phyloP scores from a whole-genome alignment of 2,888 invertebrate genomes.

The Coremacera marginata region DNA sequence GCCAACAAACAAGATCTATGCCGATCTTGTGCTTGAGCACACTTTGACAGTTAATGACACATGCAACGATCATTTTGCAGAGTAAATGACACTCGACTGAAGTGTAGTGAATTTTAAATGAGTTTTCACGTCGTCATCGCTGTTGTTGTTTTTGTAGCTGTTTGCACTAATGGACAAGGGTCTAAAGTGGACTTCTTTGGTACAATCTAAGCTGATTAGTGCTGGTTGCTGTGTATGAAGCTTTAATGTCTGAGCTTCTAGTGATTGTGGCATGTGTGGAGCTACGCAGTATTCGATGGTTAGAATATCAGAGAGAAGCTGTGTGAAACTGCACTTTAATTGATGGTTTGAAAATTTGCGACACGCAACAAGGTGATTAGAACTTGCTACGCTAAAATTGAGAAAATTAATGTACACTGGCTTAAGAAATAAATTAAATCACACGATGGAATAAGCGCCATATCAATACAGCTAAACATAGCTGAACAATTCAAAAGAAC shows the following conservation, averaged over 20 bases:
- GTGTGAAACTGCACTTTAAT: not conserved
- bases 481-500: too few relatives aligned
- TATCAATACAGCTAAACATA: too few relatives aligned
- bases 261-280: not conserved
- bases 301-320: not conserved
- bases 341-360: not conserved
- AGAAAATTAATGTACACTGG: too few relatives aligned
- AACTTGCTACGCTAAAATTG: not conserved
- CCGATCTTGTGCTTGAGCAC: not conserved
- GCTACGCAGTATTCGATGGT: not conserved
- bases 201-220: slow-evolving; percentile 1
- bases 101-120: slow-evolving; percentile 42
- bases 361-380: not conserved
- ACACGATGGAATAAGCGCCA: too few relatives aligned
- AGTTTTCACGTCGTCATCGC: not conserved
- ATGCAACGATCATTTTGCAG: slow-evolving; percentile 46
- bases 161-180: slow-evolving; percentile 27
- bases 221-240: not conserved
- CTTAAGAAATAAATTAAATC: too few relatives aligned
- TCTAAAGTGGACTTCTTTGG: not conserved
- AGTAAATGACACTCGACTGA: slow-evolving; percentile 49
- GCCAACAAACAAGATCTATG: slow-evolving; percentile 8
- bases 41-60: slow-evolving; percentile 47
- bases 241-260: not conserved
- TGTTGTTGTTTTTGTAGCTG: slow-evolving; percentile 7